These are phyloP conservation scores for Coregonus suidteri DNA, from an alignment of 2,797 vertebrate species.

Conservation along the genomic window DNA sequence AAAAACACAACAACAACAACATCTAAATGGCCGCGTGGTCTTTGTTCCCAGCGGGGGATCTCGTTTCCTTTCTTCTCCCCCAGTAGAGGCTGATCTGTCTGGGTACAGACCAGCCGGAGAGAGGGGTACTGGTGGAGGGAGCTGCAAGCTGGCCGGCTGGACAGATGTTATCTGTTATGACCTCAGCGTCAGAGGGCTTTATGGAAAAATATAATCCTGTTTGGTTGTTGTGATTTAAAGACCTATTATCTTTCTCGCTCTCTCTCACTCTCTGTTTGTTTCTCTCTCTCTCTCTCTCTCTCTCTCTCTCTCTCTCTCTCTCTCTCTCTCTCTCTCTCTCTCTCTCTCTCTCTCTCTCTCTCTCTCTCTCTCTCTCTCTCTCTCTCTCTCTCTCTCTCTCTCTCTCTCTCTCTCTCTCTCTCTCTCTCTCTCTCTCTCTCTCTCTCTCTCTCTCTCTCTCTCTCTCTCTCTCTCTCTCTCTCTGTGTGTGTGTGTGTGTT, in stretches of 20 bases:
- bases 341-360: too few relatives aligned
- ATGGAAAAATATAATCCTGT: background rate
- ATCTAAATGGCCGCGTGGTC: constrained; percentile 51
- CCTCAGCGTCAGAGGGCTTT: background rate
- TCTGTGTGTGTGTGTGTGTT: too few relatives aligned
- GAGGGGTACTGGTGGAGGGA: constrained; percentile 16
- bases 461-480: too few relatives aligned
- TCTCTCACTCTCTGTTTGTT: too few relatives aligned
- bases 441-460: too few relatives aligned
- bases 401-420: too few relatives aligned
- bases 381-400: background rate
- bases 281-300: too few relatives aligned
- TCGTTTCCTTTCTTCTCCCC: constrained; percentile 31
- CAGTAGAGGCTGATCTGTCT: constrained; percentile 13
- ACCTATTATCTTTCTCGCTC: constrained; percentile 1
- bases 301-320: too few relatives aligned
- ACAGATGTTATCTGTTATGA: constrained; percentile 35
- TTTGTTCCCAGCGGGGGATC: constrained; percentile 31
- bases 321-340: too few relatives aligned
- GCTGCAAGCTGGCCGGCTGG: constrained; percentile 6
- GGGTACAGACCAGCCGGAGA: constrained; percentile 15
- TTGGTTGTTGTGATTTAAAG: constrained; percentile 25
- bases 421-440: too few relatives aligned
- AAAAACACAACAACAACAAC: constrained; percentile 64
- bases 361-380: too few relatives aligned